A percentile compares a stretch with the other conserved stretches of the same genome.
Evolutionary conservation across 2,113 vertebrate species (phyloP).

Genomic region (Calidris pugnax): DNA sequence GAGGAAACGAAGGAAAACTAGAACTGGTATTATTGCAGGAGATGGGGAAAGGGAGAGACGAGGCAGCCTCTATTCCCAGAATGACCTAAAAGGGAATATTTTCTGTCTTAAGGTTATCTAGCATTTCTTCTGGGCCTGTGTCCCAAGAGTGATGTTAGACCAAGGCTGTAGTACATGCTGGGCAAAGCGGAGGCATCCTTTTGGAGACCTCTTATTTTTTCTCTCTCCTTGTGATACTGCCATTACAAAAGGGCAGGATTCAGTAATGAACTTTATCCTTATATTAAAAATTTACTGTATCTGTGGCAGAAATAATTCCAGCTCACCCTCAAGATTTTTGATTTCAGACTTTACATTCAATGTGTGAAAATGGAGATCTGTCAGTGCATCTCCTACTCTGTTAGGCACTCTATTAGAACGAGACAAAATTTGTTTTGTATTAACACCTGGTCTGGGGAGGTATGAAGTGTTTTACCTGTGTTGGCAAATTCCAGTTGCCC

Average conservation of each 20-base stretch:
- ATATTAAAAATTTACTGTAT: background rate
- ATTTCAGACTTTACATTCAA: background rate
- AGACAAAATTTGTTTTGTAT: background rate
- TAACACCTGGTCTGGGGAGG: background rate
- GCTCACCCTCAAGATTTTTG: background rate
- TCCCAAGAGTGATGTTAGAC: background rate
- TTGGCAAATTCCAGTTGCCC: background rate
- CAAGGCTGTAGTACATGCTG: background rate
- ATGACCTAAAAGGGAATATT: background rate
- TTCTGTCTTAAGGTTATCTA: background rate
- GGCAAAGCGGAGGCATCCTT: background rate
- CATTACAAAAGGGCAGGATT: background rate
- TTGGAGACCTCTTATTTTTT: background rate
- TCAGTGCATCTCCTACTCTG: background rate
- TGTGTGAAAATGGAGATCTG: background rate
- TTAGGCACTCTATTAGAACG: too few species aligned
- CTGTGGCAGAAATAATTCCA: background rate
- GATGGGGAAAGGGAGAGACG: background rate
- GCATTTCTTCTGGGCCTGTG: background rate
- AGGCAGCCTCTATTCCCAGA: background rate
- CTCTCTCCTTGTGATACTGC: background rate
- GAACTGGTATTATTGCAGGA: background rate
- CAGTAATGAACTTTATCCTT: background rate
- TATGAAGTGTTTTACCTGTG: background rate
- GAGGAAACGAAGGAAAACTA: background rate